Evolutionary conservation across 2,888 invertebrate genomes (phyloP).

Genomic region (Panorpa germanica): DNA sequence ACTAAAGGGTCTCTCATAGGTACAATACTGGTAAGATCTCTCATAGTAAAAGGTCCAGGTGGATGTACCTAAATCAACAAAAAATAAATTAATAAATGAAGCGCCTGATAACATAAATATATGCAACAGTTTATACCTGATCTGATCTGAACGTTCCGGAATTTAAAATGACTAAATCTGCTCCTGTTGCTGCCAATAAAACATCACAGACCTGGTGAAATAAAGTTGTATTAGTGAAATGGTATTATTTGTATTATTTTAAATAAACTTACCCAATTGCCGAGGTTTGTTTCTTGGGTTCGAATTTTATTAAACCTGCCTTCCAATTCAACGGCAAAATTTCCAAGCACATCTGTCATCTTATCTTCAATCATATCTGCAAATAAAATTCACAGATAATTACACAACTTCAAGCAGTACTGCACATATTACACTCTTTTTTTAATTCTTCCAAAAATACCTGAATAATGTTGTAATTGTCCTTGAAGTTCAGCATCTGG

Average conservation of each 20-base stretch:
- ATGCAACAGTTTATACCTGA: slow-evolving; percentile 11
- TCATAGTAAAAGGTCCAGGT: slow-evolving; percentile 66
- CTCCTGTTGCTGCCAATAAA: slow-evolving; percentile 65
- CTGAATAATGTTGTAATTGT: slow-evolving; percentile 50
- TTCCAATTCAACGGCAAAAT: slow-evolving; percentile 71
- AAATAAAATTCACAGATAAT: slow-evolving; percentile 12
- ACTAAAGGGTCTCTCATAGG: slow-evolving; percentile 75
- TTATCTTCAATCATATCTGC: slow-evolving; percentile 62
- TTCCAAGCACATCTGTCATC: slow-evolving; percentile 67
- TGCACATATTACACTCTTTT: slow-evolving; percentile 5
- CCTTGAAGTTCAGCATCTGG: slow-evolving; percentile 55
- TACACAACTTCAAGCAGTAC: slow-evolving; percentile 7
- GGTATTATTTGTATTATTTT: too few species aligned
- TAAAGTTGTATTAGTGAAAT: too few species aligned
- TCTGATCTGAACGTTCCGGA: slow-evolving; percentile 43
- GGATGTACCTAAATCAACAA: slow-evolving; percentile 38
- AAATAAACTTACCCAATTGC: slow-evolving; percentile 70
- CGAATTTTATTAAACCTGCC: slow-evolving; percentile 66
- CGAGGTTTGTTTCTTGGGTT: slow-evolving; percentile 74
- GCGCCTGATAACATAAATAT: slow-evolving; percentile 2
- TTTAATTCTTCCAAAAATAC: slow-evolving; percentile 22
- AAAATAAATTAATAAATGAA: background rate
- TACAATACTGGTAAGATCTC: slow-evolving; percentile 64
- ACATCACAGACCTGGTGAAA: slow-evolving; percentile 49
- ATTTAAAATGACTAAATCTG: slow-evolving; percentile 70